These are phyloP conservation scores for Sebastes dallii DNA, from an alignment of 2,797 vertebrate species.

Conservation along the genomic window DNA sequence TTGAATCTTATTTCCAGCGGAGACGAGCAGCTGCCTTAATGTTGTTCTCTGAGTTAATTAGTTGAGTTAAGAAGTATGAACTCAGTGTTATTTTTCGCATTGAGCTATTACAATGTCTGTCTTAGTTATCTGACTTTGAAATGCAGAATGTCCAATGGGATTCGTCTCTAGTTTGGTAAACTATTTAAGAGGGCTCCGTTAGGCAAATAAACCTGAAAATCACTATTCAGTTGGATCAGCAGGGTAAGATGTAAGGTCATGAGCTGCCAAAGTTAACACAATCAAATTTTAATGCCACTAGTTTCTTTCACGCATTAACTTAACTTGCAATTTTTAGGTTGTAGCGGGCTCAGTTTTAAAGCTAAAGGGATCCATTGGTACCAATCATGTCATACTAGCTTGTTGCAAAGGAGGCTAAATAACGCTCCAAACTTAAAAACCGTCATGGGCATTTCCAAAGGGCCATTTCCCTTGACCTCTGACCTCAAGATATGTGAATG, in stretches of 20 bases:
- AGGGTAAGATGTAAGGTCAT: neutral
- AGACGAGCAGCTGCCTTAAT: slow-evolving; percentile 28
- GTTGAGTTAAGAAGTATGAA: slow-evolving; percentile 14
- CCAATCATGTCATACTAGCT: too few relatives aligned
- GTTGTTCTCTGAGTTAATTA: slow-evolving; percentile 31
- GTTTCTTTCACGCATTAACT: too few relatives aligned
- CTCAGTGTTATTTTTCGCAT: slow-evolving; percentile 7
- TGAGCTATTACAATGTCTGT: slow-evolving; percentile 2
- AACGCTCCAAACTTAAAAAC: too few relatives aligned
- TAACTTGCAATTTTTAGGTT: too few relatives aligned
- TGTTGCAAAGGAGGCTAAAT: too few relatives aligned
- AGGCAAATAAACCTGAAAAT: neutral
- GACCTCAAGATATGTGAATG: too few relatives aligned
- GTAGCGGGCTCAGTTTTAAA: too few relatives aligned
- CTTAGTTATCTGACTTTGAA: slow-evolving; percentile 3
- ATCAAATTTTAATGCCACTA: too few relatives aligned
- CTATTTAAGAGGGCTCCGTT: neutral
- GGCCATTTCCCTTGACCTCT: too few relatives aligned
- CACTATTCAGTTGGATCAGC: neutral
- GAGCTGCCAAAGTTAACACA: neutral
- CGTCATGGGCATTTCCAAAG: too few relatives aligned
- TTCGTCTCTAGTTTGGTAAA: neutral
- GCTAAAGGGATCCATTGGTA: too few relatives aligned
- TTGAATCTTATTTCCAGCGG: slow-evolving; percentile 36
- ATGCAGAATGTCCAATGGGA: neutral